These are phyloP conservation scores for Zaprionus obscuricornis DNA, from an alignment of 2,888 invertebrate genomes.

Conservation along the genomic window DNA sequence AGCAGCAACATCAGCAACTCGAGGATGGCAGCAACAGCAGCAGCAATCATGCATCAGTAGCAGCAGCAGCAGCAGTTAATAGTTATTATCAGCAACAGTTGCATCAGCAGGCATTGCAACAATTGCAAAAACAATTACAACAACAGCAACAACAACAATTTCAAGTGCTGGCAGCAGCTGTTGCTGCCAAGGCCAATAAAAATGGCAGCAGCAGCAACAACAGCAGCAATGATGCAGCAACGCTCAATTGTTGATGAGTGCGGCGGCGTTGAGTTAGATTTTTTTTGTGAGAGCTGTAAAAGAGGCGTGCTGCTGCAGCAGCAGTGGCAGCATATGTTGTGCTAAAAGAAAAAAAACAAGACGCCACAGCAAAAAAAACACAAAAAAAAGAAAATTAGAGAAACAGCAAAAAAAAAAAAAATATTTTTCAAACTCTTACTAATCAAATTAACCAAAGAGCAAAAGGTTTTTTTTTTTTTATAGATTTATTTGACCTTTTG, in stretches of 20 bases:
- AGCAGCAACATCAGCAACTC: slow-evolving; percentile 9
- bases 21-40: slow-evolving; percentile 23
- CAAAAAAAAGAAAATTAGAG: too few species aligned
- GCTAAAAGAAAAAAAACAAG: slow-evolving; percentile 5
- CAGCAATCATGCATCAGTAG: too few species aligned
- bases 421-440: slow-evolving; percentile 43
- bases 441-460: slow-evolving; percentile 72
- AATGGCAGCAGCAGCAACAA: slow-evolving; percentile 23
- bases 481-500: slow-evolving; percentile 21
- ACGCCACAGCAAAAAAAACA: slow-evolving; percentile 21
- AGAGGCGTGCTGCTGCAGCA: not conserved
- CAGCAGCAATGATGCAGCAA: slow-evolving; percentile 28
- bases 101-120: slow-evolving; percentile 74
- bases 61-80: slow-evolving; percentile 11
- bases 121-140: slow-evolving; percentile 68
- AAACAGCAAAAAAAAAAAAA: too few species aligned
- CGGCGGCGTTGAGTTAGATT: too few species aligned
- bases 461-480: too few species aligned
- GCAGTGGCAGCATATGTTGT: not conserved
- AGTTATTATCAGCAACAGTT: slow-evolving; percentile 71
- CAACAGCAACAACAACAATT: slow-evolving; percentile 65
- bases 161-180: slow-evolving; percentile 53
- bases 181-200: slow-evolving; percentile 44
- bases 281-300: not conserved
- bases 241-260: slow-evolving; percentile 46